Base-by-base conservation (phyloP, 2,113 vertebrate species). In the Lophura nycthemera region DNA sequence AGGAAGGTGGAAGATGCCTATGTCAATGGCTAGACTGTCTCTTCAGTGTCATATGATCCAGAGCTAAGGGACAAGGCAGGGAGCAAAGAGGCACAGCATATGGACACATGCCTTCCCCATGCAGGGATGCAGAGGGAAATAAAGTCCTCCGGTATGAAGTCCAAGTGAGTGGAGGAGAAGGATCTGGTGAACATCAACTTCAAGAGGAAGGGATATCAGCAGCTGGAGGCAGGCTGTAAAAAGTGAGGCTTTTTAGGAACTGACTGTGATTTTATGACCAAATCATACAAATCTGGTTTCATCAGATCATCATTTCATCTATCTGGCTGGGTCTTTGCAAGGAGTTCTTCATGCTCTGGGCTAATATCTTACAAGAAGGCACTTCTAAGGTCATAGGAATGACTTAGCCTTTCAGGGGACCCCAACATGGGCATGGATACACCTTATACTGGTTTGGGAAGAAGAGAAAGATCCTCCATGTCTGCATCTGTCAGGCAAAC, bases 371-470 rank as follows among this genome's bases (percentile, higher is more conserved):
- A 6, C 63, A 30, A 36, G 56, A 30, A 36, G 4, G 3, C 4
- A 48, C 3, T 11, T 8, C 17, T 47, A 34, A 65, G 32, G 21
- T 47, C 29, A 5, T 3, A 67, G 6, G 25, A 52, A 38, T 45
- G 30, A 36, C 66, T 30, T 2, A 48, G 25, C 15, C 34, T 42
- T 12, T 6, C 57, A 64, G 52, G 25, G 38, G 6, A 65, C 42
- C 27, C 36, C 34, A 67, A 29, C 17, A 73, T n/a, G 47, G 32
- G 18, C 15, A 61, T 22, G 77, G 17, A 36, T 65, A 65, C n/a
- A 13, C 10, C 32, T 42, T 38, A 2, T 12, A 19, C 6, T 36
- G 6, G 3, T 22, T 15, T 8, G 36, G 2, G 4, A 4, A 3
- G 7, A 75, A 38, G 6, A 80, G 2, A 22, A 86, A 34, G 6